phyloP scores from a whole-genome alignment of 2,113 vertebrate genomes.

The Lepus europaeus region DNA sequence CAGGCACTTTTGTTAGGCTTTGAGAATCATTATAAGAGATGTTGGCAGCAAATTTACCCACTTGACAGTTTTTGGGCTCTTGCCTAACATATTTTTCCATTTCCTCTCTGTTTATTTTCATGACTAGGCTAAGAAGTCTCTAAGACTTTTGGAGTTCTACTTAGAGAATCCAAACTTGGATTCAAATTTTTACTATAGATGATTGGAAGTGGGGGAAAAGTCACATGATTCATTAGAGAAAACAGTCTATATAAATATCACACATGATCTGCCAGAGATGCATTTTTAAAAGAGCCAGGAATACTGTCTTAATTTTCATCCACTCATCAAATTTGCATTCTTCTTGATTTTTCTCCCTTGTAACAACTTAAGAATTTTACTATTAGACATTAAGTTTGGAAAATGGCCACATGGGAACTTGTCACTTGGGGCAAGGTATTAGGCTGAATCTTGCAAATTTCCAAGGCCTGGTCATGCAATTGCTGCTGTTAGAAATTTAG shows the following conservation, averaged over 20 bases:
- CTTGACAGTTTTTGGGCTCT: neutral
- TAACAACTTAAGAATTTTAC: slow-evolving; percentile 36
- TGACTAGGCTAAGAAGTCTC: neutral
- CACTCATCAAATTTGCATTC: neutral
- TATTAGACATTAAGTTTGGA: slow-evolving; percentile 39
- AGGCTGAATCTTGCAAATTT: slow-evolving; percentile 53
- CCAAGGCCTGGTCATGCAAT: neutral
- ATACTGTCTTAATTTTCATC: slow-evolving; percentile 26
- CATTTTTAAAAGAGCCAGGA: neutral
- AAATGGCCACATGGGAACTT: slow-evolving; percentile 46
- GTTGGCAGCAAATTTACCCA: neutral
- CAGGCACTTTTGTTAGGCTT: neutral
- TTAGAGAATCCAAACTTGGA: neutral
- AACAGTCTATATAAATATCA: neutral
- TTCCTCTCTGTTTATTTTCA: neutral
- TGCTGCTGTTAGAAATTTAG: slow-evolving; percentile 9
- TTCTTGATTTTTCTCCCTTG: slow-evolving; percentile 16
- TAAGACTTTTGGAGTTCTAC: neutral
- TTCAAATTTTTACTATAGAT: neutral
- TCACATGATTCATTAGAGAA: neutral
- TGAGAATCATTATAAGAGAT: neutral
- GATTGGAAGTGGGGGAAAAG: neutral
- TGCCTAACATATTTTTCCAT: neutral
- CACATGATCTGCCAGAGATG: neutral
- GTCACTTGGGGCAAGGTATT: slow-evolving; percentile 32